Percentiles rank a stretch among this genome's conserved stretches.
These are phyloP conservation scores for Pterocles gutturalis DNA, from an alignment of 2,113 vertebrate species.

Conservation along the genomic window DNA sequence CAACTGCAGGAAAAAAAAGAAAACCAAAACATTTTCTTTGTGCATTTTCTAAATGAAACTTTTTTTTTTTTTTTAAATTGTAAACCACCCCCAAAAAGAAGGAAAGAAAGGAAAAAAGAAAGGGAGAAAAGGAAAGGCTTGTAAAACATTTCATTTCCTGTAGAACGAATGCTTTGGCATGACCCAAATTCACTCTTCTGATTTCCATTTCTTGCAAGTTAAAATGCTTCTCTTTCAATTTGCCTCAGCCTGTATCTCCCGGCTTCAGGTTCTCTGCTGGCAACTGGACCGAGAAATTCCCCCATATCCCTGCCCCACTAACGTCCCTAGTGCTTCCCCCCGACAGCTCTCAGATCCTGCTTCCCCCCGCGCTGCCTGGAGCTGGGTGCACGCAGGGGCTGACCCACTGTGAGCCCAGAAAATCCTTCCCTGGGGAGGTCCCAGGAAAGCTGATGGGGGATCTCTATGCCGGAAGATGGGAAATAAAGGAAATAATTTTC, in stretches of 20 bases:
- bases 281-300: not conserved
- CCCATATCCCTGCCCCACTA: not conserved
- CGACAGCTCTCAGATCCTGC: rapidly evolving
- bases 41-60: not conserved
- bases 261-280: not conserved
- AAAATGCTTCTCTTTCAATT: slow-evolving; percentile 1
- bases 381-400: not conserved
- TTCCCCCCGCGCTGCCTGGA: rapidly evolving
- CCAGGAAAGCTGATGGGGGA: not conserved
- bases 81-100: not conserved
- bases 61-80: not conserved
- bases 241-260: not conserved
- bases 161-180: not conserved
- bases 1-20: not conserved
- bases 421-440: not conserved
- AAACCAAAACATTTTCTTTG: not conserved
- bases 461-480: not conserved
- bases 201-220: slow-evolving; percentile 57
- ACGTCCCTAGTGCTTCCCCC: not conserved
- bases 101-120: not conserved
- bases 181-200: slow-evolving; percentile 59
- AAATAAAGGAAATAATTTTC: not conserved
- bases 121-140: not conserved
- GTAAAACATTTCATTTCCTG: slow-evolving; percentile 45
- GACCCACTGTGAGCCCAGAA: not conserved